Evolutionary conservation across 2,113 vertebrate genomes (phyloP).

Genomic region (Lonchura striata): DNA sequence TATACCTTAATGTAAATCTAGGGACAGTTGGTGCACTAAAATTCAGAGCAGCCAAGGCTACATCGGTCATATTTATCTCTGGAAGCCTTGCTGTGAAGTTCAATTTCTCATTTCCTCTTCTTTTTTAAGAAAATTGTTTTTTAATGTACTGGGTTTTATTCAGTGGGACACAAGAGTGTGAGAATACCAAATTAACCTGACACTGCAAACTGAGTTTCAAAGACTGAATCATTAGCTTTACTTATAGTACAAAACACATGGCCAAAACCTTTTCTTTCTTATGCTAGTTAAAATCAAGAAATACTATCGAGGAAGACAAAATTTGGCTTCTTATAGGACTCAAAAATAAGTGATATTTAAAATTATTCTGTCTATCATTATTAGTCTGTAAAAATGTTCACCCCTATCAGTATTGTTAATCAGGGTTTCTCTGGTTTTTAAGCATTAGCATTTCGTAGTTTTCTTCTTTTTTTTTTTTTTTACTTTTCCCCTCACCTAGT

Average conservation of each 20-base stretch:
- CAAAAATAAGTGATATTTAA: neutral
- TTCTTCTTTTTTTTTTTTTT: neutral
- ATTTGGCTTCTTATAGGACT: neutral
- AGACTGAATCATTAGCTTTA: neutral
- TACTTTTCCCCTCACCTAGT: rapidly evolving
- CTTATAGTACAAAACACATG: neutral
- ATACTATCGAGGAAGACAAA: neutral
- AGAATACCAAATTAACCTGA: neutral
- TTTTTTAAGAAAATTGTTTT: neutral
- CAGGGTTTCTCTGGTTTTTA: neutral
- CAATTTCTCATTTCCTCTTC: neutral
- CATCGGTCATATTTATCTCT: neutral
- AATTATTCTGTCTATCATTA: neutral
- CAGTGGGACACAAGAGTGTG: rapidly evolving
- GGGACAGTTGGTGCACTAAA: neutral
- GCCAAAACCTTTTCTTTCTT: neutral
- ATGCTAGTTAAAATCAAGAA: neutral
- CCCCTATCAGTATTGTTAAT: neutral
- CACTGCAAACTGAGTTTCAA: neutral
- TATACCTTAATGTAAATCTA: neutral
- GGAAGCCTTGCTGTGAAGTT: neutral
- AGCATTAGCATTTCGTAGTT: neutral
- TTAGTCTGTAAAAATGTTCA: neutral
- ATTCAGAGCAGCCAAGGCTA: neutral
- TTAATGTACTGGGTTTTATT: neutral